A percentile compares a stretch with the other conserved stretches of the same genome.
These are phyloP conservation scores for Chelon labrosus DNA, from an alignment of 2,797 vertebrate genomes.

Conservation along the genomic window DNA sequence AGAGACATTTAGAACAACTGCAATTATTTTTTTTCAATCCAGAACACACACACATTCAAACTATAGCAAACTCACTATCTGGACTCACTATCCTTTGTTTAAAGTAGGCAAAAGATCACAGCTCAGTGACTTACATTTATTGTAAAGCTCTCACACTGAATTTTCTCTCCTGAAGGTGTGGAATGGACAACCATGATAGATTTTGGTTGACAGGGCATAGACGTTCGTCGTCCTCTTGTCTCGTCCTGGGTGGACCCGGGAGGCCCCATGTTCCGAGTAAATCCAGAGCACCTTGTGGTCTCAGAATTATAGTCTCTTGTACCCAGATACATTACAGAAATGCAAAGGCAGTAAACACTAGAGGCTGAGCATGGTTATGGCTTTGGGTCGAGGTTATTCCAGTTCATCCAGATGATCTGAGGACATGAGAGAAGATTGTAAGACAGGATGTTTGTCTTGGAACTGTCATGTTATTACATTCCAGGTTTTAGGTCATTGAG, in stretches of 20 bases:
- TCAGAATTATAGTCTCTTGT: slow-evolving; percentile 21
- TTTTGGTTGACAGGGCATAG: slow-evolving; percentile 9
- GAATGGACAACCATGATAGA: slow-evolving; percentile 44
- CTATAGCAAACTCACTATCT: too few species aligned
- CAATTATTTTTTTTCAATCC: too few species aligned
- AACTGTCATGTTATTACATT: neutral
- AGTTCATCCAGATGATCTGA: slow-evolving; percentile 1
- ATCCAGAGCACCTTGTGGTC: neutral
- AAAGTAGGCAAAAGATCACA: neutral
- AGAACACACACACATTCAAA: too few species aligned
- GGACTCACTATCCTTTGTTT: neutral
- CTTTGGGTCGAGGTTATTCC: neutral
- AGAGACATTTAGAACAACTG: too few species aligned
- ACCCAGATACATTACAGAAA: slow-evolving; percentile 16
- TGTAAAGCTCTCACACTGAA: slow-evolving; percentile 30
- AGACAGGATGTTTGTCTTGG: neutral
- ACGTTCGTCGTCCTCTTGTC: neutral
- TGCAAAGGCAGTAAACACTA: neutral
- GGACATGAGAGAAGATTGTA: neutral
- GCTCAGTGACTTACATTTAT: slow-evolving; percentile 33
- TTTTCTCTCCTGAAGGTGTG: slow-evolving; percentile 13
- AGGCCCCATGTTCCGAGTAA: neutral
- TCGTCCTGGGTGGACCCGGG: neutral
- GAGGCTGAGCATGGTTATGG: neutral
- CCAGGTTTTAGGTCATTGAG: too few species aligned